These are phyloP conservation scores for Drosophila sulfurigaster DNA, from an alignment of 1,140 invertebrate genomes.

Conservation along the genomic window DNA sequence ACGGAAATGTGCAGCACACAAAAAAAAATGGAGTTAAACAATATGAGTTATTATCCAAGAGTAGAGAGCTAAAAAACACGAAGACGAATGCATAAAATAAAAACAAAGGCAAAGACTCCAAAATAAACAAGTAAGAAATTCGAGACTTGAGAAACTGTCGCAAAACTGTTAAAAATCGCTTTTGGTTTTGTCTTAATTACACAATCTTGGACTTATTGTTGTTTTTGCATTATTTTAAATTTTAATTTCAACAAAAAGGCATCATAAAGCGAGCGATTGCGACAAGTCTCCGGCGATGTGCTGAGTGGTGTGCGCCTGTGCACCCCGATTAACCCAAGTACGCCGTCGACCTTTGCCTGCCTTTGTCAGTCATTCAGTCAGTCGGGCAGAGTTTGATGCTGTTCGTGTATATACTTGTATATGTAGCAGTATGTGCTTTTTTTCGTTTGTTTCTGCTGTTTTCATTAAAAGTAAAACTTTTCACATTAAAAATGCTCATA, in stretches of 20 bases:
- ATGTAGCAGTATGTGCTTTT: conserved; percentile 5
- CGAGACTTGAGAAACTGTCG: conserved; percentile 45
- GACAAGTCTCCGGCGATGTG: conserved; percentile 28
- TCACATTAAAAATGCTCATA: conserved; percentile 81
- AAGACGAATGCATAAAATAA: conserved; percentile 39
- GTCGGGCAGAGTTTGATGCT: conserved; percentile 49
- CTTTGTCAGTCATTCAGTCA: conserved; percentile 37
- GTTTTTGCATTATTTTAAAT: conserved; percentile 71
- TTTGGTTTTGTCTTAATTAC: conserved; percentile 44
- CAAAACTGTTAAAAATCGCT: conserved; percentile 33
- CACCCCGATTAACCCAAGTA: conserved; percentile 76
- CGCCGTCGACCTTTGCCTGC: conserved; percentile 45
- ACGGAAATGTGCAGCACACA: conserved; percentile 39
- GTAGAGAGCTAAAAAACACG: conserved; percentile 25
- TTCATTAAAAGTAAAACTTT: conserved; percentile 79
- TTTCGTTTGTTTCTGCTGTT: conserved; percentile 44
- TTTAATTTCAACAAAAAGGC: conserved; percentile 70
- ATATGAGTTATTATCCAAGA: conserved; percentile 61
- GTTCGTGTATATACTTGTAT: conserved; percentile 21
- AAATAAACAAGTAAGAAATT: conserved; percentile 10
- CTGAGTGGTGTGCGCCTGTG: conserved; percentile 56
- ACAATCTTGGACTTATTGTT: conserved; percentile 52
- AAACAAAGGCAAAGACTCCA: conserved; percentile 23
- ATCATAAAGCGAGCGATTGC: conserved; percentile 49
- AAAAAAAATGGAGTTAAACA: conserved; percentile 45